Evolutionary conservation across 2,888 invertebrate genomes (phyloP).

Genomic region (Ptychoptera albimana): DNA sequence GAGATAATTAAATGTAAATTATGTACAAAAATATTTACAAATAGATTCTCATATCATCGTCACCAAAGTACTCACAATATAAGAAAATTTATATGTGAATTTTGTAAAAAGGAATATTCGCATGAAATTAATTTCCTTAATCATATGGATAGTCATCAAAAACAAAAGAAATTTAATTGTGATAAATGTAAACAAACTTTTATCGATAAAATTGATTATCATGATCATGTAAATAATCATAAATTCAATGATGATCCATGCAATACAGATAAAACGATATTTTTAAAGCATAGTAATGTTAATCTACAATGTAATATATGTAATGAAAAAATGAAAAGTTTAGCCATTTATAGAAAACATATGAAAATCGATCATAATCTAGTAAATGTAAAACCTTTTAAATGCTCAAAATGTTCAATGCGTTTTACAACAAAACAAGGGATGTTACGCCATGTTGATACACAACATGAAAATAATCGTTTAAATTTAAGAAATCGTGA

Average conservation of each 20-base stretch:
- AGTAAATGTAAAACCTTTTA: slow-evolving; percentile 8
- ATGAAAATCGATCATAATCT: slow-evolving; percentile 8
- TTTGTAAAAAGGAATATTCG: slow-evolving; percentile 7
- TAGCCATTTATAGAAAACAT: slow-evolving; percentile 6
- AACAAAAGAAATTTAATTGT: slow-evolving; percentile 5
- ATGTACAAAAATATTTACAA: slow-evolving; percentile 6
- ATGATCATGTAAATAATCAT: slow-evolving; percentile 9
- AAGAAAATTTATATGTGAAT: slow-evolving; percentile 8
- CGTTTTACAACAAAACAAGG: slow-evolving; percentile 10
- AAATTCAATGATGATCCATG: background rate
- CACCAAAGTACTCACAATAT: slow-evolving; percentile 6
- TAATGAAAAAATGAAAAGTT: slow-evolving; percentile 5
- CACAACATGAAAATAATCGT: slow-evolving; percentile 10
- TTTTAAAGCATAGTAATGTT: too few relatives aligned
- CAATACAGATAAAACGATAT: slow-evolving; percentile 6
- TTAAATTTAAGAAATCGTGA: slow-evolving; percentile 9
- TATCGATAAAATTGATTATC: background rate
- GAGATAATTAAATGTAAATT: slow-evolving; percentile 2
- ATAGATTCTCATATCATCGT: slow-evolving; percentile 1
- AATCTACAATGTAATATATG: slow-evolving; percentile 10
- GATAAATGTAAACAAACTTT: slow-evolving; percentile 9
- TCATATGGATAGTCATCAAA: slow-evolving; percentile 7
- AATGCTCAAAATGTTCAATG: slow-evolving; percentile 8
- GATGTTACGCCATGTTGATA: slow-evolving; percentile 10
- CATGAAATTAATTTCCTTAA: slow-evolving; percentile 10